Evolutionary conservation across 2,113 vertebrate genomes (phyloP).

Genomic region (Holacanthus passer): DNA sequence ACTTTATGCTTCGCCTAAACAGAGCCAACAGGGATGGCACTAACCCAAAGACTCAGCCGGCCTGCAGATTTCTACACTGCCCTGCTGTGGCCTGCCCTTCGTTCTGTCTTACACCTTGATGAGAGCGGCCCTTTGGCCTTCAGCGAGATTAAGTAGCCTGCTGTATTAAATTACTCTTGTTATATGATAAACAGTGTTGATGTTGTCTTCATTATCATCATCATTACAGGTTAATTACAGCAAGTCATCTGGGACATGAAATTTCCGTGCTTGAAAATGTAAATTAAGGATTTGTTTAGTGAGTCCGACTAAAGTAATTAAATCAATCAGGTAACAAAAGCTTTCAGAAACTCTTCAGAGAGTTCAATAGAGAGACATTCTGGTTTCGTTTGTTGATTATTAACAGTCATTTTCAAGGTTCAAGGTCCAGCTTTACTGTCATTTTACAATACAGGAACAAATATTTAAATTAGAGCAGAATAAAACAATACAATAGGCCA

Average conservation of each 20-base stretch:
- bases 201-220: conserved; percentile 60
- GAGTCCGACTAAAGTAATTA: conserved; percentile 45
- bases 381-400: conserved; percentile 7
- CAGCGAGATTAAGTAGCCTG: conserved; percentile 57
- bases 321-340: conserved; percentile 37
- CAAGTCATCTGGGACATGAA: conserved; percentile 42
- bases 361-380: not conserved
- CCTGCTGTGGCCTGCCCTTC: conserved; percentile 36
- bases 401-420: not conserved
- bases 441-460: not conserved
- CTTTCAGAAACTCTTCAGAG: conserved; percentile 14
- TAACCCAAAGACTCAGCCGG: conserved; percentile 37
- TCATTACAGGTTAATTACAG: conserved; percentile 65
- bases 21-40: conserved; percentile 47
- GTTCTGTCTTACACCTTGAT: conserved; percentile 44
- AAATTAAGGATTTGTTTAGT: conserved; percentile 58
- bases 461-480: not conserved
- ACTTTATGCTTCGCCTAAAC: conserved; percentile 40
- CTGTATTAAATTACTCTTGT: conserved; percentile 54
- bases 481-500: not conserved
- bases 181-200: conserved; percentile 57
- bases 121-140: conserved; percentile 41
- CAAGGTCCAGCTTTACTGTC: not conserved
- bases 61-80: conserved; percentile 34
- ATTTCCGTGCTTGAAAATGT: conserved; percentile 56